Evolutionary conservation across 1,140 invertebrate genomes (phyloP).

Genomic region (Nymphalis io): DNA sequence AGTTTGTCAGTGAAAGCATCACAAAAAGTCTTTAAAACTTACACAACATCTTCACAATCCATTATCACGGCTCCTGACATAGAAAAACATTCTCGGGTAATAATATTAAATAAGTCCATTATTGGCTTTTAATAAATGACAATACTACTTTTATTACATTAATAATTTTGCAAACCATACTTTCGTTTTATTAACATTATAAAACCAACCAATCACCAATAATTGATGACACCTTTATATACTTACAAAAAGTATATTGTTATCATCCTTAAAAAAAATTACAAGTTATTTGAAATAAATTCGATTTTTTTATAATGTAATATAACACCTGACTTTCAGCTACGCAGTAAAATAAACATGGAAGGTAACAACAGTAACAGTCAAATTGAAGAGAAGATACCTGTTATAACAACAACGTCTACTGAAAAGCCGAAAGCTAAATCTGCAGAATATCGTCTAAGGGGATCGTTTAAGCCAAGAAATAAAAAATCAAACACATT

Average conservation of each 20-base stretch:
- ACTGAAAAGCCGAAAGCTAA: conserved; percentile 44
- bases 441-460: conserved; percentile 50
- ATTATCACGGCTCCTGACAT: conserved; percentile 53
- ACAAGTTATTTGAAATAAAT: too few species aligned
- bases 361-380: conserved; percentile 42
- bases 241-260: not conserved
- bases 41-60: conserved; percentile 59
- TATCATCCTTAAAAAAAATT: too few species aligned
- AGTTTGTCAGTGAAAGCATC: conserved; percentile 78
- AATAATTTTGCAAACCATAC: not conserved
- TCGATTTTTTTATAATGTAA: conserved; percentile 19
- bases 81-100: conserved; percentile 74
- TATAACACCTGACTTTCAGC: conserved; percentile 43
- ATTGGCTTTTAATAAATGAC: conserved; percentile 4
- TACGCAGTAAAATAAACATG: conserved; percentile 48
- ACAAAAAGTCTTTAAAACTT: conserved; percentile 71
- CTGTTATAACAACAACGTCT: conserved; percentile 36
- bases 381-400: conserved; percentile 47
- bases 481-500: conserved; percentile 52
- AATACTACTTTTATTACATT: conserved; percentile 11
- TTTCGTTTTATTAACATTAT: conserved; percentile 7
- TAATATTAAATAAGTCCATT: conserved; percentile 20
- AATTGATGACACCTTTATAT: not conserved
- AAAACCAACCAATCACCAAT: not conserved
- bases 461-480: conserved; percentile 56